A percentile compares a stretch with the other conserved stretches of the same genome.
Evolutionary conservation across 2,113 vertebrate genomes (phyloP).

Genomic region (Xyrauchen texanus): DNA sequence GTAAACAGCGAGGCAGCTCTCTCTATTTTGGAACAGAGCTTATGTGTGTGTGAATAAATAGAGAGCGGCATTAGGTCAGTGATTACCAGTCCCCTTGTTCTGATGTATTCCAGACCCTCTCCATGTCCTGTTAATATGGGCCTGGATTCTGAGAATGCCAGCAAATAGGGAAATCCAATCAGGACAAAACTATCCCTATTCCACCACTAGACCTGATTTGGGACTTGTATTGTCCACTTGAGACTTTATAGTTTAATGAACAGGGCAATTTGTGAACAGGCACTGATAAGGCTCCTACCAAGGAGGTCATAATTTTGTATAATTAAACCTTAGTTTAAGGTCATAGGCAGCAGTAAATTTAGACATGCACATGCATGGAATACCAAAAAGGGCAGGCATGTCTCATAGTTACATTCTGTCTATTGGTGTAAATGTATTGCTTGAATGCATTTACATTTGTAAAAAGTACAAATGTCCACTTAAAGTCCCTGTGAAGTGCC

Average conservation of each 20-base stretch:
- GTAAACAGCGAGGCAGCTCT: too few relatives aligned
- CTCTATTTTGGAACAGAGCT: background rate
- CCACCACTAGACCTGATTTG: constrained; percentile 41
- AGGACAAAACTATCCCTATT: constrained; percentile 56
- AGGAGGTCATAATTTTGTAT: background rate
- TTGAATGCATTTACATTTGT: background rate
- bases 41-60: constrained; percentile 35
- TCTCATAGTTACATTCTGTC: background rate
- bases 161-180: constrained; percentile 64
- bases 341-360: background rate
- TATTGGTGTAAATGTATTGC: background rate
- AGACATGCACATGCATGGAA: background rate
- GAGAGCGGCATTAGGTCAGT: constrained; percentile 42
- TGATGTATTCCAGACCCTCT: constrained; percentile 70
- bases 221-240: constrained; percentile 39
- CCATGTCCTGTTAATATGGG: constrained; percentile 69
- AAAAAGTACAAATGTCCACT: too few relatives aligned
- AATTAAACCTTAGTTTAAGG: too few relatives aligned
- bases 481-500: too few relatives aligned
- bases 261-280: constrained; percentile 26
- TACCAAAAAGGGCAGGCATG: background rate
- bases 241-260: constrained; percentile 31
- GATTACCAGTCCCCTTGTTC: constrained; percentile 72
- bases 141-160: constrained; percentile 56
- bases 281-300: background rate